Evolutionary conservation across 35 echinoderm and acorn worm genomes (phyloP), one percentile per base, ranked within the genome.

Genomic region (Stichopus chloronotus): DNA sequence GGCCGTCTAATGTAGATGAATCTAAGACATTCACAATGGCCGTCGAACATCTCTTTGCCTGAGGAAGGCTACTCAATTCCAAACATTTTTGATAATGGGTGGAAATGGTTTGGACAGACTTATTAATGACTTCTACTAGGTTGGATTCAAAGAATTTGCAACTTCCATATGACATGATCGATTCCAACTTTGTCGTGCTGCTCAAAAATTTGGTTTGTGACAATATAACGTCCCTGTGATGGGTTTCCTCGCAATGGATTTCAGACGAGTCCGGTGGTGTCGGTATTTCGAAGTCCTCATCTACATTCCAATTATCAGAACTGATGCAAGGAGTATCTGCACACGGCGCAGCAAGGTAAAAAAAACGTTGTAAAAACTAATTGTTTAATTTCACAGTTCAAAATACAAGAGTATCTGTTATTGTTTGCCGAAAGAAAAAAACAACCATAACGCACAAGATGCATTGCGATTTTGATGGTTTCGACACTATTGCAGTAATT

Each of bases 121-220:
- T 53, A 2, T 85, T 85, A 0, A 85, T 58, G 57, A 58, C 57
- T 53, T 17, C 82, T 23, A 23, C 24, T 22, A 53, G 54, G n/a
- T 59, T 58, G 19, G 1, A 17, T 59, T 6, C 25, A 59, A 58
- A 16, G 55, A 85, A 6, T 22, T 55, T 85, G 58, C 55, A 57
- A 25, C 57, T 58, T 10, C 5, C 17, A n/a, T 55, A 53, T n/a
- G 57, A n/a, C 58, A 58, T 0, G 0, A 85, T 56, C 56, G 82
- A 85, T 85, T 85, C 82, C 52, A 85, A 3, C 21, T 85, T 85
- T 19, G 82, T 85, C 12, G 58, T n/a, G 57, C 82, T 85, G 17
- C 7, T 85, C 13, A 85, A 58, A 85, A 85, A 85, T 8, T 85
- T 59, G 19, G 57, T 56, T 7, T 58, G 56, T 13, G 82, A 59